Percentiles rank a stretch among this genome's conserved stretches.
phyloP scores from a whole-genome alignment of 2,113 vertebrate genomes.

The Garra rufa region DNA sequence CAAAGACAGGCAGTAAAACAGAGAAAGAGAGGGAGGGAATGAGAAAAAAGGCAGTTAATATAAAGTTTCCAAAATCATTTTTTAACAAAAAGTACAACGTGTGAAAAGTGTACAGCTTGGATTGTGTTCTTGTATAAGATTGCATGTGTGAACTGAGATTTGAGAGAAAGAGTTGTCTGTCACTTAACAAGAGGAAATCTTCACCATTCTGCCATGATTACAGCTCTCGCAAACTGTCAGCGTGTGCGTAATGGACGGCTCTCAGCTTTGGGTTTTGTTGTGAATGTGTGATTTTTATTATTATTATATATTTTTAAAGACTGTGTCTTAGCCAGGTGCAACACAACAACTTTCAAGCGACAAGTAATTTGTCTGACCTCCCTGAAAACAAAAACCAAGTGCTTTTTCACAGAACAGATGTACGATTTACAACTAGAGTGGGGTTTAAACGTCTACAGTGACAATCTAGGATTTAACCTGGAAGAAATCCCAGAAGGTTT shows the following conservation, averaged over 20 bases:
- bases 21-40: constrained; percentile 45
- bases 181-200: constrained; percentile 12
- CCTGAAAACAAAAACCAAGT: not conserved
- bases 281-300: constrained; percentile 14
- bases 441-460: not conserved
- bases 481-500: not conserved
- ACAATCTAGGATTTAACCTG: not conserved
- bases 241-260: constrained; percentile 2
- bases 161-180: constrained; percentile 31
- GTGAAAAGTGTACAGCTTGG: constrained; percentile 12
- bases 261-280: not conserved
- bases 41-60: constrained; percentile 42
- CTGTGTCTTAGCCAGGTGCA: constrained; percentile 9
- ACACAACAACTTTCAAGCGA: not conserved
- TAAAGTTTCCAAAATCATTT: constrained; percentile 20
- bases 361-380: constrained; percentile 6
- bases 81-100: constrained; percentile 9
- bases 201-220: constrained; percentile 40
- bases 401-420: not conserved
- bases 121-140: constrained; percentile 21
- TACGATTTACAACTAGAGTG: not conserved
- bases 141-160: constrained; percentile 45
- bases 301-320: not conserved
- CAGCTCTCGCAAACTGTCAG: not conserved
- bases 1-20: constrained; percentile 8